A percentile compares a stretch with the other conserved stretches of the same genome.
Evolutionary conservation across 1,140 invertebrate species (phyloP).

Genomic region (Neotoxoptera formosana): DNA sequence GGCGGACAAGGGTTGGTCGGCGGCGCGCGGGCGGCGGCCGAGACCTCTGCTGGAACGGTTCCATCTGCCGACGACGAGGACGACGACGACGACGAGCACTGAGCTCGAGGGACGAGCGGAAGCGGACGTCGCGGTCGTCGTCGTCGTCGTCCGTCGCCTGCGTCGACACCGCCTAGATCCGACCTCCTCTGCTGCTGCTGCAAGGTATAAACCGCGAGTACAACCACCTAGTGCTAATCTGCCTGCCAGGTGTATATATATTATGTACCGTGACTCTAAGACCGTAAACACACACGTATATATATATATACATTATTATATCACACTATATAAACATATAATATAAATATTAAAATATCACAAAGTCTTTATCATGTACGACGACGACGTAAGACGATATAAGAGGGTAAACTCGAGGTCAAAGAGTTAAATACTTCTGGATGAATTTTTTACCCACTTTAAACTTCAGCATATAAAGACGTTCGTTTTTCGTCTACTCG

Average conservation of each 20-base stretch:
- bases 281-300: too few species aligned
- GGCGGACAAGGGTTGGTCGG: slow-evolving; percentile 16
- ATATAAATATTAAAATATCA: not conserved
- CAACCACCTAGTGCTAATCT: too few species aligned
- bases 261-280: too few species aligned
- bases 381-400: not conserved
- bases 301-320: too few species aligned
- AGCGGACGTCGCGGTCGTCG: too few species aligned
- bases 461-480: not conserved
- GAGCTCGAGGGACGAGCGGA: too few species aligned
- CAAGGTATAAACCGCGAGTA: too few species aligned
- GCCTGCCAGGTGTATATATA: too few species aligned
- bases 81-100: too few species aligned
- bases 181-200: not conserved
- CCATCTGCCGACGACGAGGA: slow-evolving; percentile 16
- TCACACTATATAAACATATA: too few species aligned
- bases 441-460: not conserved
- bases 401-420: not conserved
- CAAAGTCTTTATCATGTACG: not conserved
- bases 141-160: not conserved
- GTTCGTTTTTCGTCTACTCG: not conserved
- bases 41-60: slow-evolving; percentile 41
- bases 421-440: not conserved
- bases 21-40: not conserved
- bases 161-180: not conserved